A percentile compares a stretch with the other conserved stretches of the same genome.
These are phyloP conservation scores for Dinocampus coccinellae DNA, from an alignment of 2,888 invertebrate genomes.

Conservation along the genomic window DNA sequence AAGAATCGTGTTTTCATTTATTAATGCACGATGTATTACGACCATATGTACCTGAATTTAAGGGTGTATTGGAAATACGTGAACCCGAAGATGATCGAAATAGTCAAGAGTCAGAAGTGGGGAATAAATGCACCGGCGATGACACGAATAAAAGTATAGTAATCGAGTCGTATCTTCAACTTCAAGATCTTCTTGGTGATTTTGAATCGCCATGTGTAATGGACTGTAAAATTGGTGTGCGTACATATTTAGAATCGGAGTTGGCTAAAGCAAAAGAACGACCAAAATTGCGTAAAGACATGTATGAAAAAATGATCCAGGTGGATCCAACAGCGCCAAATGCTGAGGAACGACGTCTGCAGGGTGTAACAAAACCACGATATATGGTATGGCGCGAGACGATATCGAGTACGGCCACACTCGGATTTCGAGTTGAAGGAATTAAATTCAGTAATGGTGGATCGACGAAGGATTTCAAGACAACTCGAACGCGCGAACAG, in stretches of 20 bases:
- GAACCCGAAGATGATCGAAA: conserved; percentile 61
- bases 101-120: conserved; percentile 41
- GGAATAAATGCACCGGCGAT: conserved; percentile 44
- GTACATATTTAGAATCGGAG: conserved; percentile 96
- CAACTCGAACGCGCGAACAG: conserved; percentile 87
- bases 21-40: conserved; percentile 90
- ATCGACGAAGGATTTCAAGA: conserved; percentile 95
- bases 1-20: conserved; percentile 87
- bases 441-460: conserved; percentile 90
- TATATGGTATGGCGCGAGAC: conserved; percentile 98
- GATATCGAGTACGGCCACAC: conserved; percentile 95
- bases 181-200: conserved; percentile 92
- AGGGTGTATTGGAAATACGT: conserved; percentile 74
- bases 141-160: conserved; percentile 47
- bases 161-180: conserved; percentile 80
- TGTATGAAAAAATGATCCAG: conserved; percentile 98
- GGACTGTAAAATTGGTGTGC: conserved; percentile 96
- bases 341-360: conserved; percentile 88
- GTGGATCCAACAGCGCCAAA: conserved; percentile 91
- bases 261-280: conserved; percentile 95
- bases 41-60: conserved; percentile 93
- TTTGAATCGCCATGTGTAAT: conserved; percentile 95
- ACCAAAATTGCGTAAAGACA: conserved; percentile 86
- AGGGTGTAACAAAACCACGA: conserved; percentile 94
- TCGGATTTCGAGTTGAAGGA: conserved; percentile 97